Conservation (phyloP, 2,797 vertebrate genomes). For the Acrossocheilus wenchowensis region DNA sequence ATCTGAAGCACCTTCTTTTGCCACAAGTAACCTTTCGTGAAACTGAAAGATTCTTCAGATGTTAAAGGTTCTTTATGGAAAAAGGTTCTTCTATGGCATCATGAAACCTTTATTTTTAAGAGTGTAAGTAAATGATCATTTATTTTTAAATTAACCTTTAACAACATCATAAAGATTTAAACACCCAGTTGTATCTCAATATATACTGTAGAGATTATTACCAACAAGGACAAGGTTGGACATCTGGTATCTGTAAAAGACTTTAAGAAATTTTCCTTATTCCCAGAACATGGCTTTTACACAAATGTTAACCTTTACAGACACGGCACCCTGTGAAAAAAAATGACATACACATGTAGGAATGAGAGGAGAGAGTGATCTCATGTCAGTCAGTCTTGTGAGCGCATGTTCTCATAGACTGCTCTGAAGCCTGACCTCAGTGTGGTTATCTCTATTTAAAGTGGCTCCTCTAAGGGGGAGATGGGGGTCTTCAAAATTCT, state of each 20-base stretch:
- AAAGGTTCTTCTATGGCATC: no score
- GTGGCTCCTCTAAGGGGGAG: neutral
- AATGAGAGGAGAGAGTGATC: conserved; percentile 23
- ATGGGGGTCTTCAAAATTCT: neutral
- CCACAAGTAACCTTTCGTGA: no score
- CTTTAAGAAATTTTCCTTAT: neutral
- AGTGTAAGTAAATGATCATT: neutral
- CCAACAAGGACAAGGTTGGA: neutral
- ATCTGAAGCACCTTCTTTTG: no score
- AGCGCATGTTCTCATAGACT: conserved; percentile 11
- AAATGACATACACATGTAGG: neutral
- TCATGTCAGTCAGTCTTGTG: neutral
- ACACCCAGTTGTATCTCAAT: neutral
- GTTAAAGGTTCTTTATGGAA: no score
- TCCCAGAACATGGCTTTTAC: conserved; percentile 13
- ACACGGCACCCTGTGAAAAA: neutral
- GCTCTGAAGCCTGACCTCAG: conserved; percentile 18
- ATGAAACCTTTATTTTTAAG: no score
- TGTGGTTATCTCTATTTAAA: conserved; percentile 32
- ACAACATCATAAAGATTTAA: neutral
- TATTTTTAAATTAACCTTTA: neutral
- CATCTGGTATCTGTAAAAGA: neutral
- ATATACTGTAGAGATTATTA: neutral
- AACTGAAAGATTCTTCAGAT: no score
- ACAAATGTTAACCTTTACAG: conserved; percentile 12